Conservation (phyloP, 2,113 vertebrate species). For the Myotis davidii region DNA sequence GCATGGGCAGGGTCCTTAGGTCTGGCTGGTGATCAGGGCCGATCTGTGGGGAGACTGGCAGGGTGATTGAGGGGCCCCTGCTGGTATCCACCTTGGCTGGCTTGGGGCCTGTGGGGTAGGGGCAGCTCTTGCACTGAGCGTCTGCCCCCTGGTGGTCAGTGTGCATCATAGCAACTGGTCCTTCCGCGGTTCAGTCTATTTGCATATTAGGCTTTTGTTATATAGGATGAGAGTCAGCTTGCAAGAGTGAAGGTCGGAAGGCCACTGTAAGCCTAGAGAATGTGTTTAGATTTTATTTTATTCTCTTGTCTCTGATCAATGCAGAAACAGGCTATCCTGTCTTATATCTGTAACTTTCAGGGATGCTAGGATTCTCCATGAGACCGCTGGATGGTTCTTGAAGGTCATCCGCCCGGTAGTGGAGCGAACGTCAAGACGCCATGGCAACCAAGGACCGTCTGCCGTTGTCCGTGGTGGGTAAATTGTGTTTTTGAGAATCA, state of each 20-base stretch:
- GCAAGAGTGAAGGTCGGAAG: not conserved
- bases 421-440: not conserved
- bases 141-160: no score
- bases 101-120: no score
- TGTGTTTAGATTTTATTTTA: not conserved
- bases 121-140: no score
- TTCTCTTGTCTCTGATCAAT: not conserved
- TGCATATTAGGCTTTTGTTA: no score
- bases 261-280: fast-evolving
- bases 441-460: not conserved
- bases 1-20: no score
- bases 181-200: no score
- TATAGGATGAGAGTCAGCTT: not conserved
- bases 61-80: fast-evolving
- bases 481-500: fast-evolving
- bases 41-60: no score
- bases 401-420: not conserved
- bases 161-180: no score
- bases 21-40: no score
- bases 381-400: no score
- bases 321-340: not conserved
- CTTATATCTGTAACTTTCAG: not conserved
- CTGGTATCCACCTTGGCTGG: no score
- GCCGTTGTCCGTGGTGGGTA: fast-evolving
- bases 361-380: not conserved